These are phyloP conservation scores for Plagiodera versicolora DNA, from an alignment of 2,888 invertebrate species.

Conservation along the genomic window DNA sequence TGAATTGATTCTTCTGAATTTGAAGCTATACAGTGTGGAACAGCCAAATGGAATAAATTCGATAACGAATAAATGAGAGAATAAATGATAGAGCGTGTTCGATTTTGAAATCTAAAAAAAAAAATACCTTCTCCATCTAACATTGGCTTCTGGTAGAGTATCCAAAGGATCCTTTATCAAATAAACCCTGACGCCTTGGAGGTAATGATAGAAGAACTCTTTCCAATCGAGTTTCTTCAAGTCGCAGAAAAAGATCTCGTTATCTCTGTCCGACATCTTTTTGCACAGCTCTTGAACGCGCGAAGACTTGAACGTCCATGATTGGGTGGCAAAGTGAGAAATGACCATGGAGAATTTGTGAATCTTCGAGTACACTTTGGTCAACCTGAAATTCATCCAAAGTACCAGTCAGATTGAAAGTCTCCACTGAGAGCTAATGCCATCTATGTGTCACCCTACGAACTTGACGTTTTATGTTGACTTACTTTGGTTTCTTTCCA, in stretches of 20 bases:
- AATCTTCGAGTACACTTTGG: slow-evolving; percentile 77
- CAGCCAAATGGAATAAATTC: too few relatives aligned
- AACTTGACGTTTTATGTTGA: neutral
- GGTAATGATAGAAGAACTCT: slow-evolving; percentile 68
- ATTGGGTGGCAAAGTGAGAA: slow-evolving; percentile 73
- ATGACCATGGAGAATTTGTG: slow-evolving; percentile 75
- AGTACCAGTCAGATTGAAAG: too few relatives aligned
- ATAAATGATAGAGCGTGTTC: too few relatives aligned
- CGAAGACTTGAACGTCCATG: slow-evolving; percentile 70
- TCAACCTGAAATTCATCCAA: slow-evolving; percentile 72
- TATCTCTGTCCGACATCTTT: slow-evolving; percentile 56
- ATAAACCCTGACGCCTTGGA: slow-evolving; percentile 74
- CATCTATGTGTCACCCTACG: too few relatives aligned
- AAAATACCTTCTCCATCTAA: slow-evolving; percentile 40
- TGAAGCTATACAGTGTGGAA: too few relatives aligned
- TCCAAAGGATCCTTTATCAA: slow-evolving; percentile 77
- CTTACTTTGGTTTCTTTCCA: slow-evolving; percentile 65
- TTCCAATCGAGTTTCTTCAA: slow-evolving; percentile 76
- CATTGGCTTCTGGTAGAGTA: slow-evolving; percentile 63
- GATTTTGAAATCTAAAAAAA: neutral
- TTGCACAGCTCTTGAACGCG: slow-evolving; percentile 63
- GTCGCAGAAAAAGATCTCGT: slow-evolving; percentile 72
- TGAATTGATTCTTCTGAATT: too few relatives aligned
- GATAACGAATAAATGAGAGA: too few relatives aligned
- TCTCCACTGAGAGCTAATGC: too few relatives aligned